A percentile compares a stretch with the other conserved stretches of the same genome.
These are phyloP conservation scores for Taeniopygia guttata DNA, from an alignment of 2,797 vertebrate genomes.

Conservation along the genomic window DNA sequence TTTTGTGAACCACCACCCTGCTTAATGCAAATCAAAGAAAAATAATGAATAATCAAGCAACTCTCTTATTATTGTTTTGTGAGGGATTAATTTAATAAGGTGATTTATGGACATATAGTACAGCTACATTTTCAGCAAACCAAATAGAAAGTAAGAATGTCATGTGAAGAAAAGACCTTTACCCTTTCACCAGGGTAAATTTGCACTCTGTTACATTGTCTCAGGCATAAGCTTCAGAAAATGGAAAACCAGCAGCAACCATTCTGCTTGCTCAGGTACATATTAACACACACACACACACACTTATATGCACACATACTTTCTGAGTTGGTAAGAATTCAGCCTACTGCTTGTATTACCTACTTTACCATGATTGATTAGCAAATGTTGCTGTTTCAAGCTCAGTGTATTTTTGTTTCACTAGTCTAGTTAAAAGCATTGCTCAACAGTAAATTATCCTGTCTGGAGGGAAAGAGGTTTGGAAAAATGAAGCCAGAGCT, in stretches of 20 bases:
- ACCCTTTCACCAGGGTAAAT: neutral
- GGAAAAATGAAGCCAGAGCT: constrained; percentile 1
- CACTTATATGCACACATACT: neutral
- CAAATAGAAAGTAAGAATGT: neutral
- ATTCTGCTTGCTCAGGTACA: neutral
- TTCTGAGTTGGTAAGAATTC: neutral
- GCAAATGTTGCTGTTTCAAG: neutral
- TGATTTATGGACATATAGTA: neutral
- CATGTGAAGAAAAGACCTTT: neutral
- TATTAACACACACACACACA: neutral
- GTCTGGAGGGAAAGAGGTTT: neutral
- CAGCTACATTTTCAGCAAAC: neutral
- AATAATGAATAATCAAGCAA: neutral
- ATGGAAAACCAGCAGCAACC: neutral
- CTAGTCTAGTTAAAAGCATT: neutral
- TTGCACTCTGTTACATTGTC: neutral
- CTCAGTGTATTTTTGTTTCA: neutral
- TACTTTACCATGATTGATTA: neutral
- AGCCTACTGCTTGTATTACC: neutral
- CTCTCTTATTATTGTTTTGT: neutral
- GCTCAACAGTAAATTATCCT: neutral
- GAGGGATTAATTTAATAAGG: neutral
- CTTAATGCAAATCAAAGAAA: neutral
- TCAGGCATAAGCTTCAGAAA: neutral
- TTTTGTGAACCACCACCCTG: neutral